phyloP scores from a whole-genome alignment of 2,888 invertebrate genomes.

The Esperia sulphurella region DNA sequence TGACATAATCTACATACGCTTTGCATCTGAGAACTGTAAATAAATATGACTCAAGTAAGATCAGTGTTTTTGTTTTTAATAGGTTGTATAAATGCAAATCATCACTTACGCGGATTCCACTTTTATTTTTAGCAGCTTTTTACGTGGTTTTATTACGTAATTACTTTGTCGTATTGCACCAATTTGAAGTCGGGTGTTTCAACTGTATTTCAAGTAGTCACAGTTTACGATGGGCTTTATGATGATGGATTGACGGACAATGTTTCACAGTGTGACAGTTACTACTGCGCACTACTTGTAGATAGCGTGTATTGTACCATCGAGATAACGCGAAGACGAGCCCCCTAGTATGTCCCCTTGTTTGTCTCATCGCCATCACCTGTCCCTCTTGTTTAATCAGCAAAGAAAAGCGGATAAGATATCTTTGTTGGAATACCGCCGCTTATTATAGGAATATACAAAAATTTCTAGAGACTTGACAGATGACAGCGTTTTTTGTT shows the following conservation, averaged over 20 bases:
- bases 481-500: background rate
- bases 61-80: background rate
- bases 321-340: slow-evolving; percentile 38
- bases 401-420: slow-evolving; percentile 29
- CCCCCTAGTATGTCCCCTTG: slow-evolving; percentile 31
- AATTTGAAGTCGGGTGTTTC: background rate
- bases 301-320: slow-evolving; percentile 19
- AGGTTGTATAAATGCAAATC: background rate
- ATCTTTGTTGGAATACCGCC: slow-evolving; percentile 13
- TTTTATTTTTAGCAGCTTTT: background rate
- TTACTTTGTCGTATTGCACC: background rate
- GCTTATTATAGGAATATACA: background rate
- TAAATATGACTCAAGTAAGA: background rate
- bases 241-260: background rate
- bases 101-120: background rate
- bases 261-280: background rate
- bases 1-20: slow-evolving; percentile 3
- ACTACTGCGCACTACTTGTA: slow-evolving; percentile 30
- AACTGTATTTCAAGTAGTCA: no score
- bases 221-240: background rate
- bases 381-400: slow-evolving; percentile 38
- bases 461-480: background rate
- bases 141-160: slow-evolving; percentile 1
- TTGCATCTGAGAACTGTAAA: background rate
- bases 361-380: slow-evolving; percentile 31